A percentile compares a stretch with the other conserved stretches of the same genome.
Evolutionary conservation across 2,113 vertebrate species (phyloP).

Genomic region (Alouatta palliata): DNA sequence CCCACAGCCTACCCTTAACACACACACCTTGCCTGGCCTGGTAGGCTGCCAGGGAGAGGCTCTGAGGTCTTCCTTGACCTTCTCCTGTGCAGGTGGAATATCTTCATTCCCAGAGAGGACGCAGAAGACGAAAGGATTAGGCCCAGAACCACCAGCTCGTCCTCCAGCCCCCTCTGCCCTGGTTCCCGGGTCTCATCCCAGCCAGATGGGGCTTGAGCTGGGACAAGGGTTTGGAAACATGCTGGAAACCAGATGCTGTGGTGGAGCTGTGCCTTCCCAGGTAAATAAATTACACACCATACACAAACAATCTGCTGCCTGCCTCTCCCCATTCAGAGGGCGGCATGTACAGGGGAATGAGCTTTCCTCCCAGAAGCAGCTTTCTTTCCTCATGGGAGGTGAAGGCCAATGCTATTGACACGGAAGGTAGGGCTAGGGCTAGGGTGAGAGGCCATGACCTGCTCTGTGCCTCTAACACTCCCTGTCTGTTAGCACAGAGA

Average conservation of each 20-base stretch:
- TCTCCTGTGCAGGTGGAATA: not conserved
- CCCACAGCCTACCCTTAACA: not conserved
- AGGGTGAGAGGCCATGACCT: not conserved
- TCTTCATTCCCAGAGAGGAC: not conserved
- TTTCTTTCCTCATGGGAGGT: not conserved
- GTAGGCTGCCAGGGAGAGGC: not conserved
- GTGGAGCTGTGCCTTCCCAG: not conserved
- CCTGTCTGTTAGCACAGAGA: not conserved
- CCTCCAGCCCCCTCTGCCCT: not conserved
- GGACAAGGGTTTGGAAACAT: not conserved
- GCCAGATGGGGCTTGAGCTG: not conserved
- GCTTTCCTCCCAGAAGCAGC: not conserved
- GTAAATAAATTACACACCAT: conserved; percentile 60
- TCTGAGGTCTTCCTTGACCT: not conserved
- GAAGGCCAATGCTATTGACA: not conserved
- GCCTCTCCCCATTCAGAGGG: not conserved
- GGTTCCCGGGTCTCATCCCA: not conserved
- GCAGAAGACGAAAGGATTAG: too few species aligned
- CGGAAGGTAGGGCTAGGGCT: not conserved
- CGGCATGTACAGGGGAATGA: fast-evolving
- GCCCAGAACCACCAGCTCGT: not conserved
- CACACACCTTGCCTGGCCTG: too few species aligned
- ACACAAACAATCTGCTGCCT: conserved; percentile 52
- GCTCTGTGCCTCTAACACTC: fast-evolving
- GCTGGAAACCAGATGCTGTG: conserved; percentile 18